Conservation (phyloP, 2,113 vertebrate genomes). For the Albula goreensis region DNA sequence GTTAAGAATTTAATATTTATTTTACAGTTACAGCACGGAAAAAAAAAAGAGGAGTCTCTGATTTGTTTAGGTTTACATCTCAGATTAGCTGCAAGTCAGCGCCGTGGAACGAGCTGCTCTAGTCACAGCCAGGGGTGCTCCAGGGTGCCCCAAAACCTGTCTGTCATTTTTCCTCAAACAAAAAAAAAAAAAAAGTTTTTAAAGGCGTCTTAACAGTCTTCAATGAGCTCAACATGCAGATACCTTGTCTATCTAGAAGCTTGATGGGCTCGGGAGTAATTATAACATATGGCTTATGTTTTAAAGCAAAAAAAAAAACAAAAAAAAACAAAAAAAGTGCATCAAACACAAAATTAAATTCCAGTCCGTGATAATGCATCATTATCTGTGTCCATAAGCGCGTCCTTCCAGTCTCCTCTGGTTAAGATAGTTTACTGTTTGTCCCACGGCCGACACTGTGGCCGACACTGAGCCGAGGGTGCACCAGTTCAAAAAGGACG, state of each 20-base stretch:
- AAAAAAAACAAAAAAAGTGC: slow-evolving; percentile 70
- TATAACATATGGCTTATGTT: slow-evolving; percentile 76
- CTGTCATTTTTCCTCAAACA: slow-evolving; percentile 46
- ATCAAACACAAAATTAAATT: slow-evolving; percentile 68
- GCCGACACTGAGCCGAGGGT: neutral
- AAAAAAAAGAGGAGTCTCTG: slow-evolving; percentile 65
- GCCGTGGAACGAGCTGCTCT: slow-evolving; percentile 72
- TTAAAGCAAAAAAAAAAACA: slow-evolving; percentile 72
- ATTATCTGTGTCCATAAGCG: slow-evolving; percentile 50
- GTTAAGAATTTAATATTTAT: slow-evolving; percentile 74
- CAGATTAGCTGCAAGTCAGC: slow-evolving; percentile 72
- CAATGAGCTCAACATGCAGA: slow-evolving; percentile 74
- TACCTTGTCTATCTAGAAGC: slow-evolving; percentile 68
- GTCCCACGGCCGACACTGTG: slow-evolving; percentile 32
- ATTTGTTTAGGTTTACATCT: slow-evolving; percentile 58
- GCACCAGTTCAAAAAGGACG: slow-evolving; percentile 38
- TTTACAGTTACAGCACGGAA: slow-evolving; percentile 77
- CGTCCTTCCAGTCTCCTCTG: slow-evolving; percentile 34
- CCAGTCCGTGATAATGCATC: slow-evolving; percentile 64
- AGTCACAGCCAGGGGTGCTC: slow-evolving; percentile 61
- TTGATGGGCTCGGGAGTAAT: slow-evolving; percentile 56
- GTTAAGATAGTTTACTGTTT: slow-evolving; percentile 51
- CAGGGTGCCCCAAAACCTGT: slow-evolving; percentile 50
- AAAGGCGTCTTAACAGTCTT: slow-evolving; percentile 59
- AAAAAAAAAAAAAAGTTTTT: slow-evolving; percentile 57